phyloP scores from a whole-genome alignment of 1,140 invertebrate genomes.

The Heliconius hermathena region DNA sequence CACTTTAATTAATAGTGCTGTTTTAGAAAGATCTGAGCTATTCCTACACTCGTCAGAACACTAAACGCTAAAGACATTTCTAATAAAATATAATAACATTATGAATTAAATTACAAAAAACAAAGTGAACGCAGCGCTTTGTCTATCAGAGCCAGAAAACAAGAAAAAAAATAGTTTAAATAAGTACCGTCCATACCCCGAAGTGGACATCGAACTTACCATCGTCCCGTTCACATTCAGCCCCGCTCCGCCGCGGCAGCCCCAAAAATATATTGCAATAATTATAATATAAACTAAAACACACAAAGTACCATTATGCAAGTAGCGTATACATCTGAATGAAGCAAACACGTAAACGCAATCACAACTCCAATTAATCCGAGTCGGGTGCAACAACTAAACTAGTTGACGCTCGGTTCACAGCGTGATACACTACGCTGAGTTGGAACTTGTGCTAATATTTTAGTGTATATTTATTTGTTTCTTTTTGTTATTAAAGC shows the following conservation, averaged over 20 bases:
- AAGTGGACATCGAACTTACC: neutral
- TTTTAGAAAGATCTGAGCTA: too few species aligned
- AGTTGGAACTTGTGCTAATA: neutral
- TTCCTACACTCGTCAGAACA: too few species aligned
- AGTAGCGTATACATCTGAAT: conserved; percentile 21
- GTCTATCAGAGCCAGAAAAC: too few species aligned
- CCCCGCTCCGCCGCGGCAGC: too few species aligned
- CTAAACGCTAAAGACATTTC: too few species aligned
- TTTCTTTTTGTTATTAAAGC: too few species aligned
- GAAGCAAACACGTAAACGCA: conserved; percentile 40
- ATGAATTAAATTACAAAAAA: too few species aligned
- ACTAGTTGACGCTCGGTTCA: conserved; percentile 41
- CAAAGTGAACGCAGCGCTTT: too few species aligned
- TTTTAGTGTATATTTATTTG: neutral
- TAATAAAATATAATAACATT: too few species aligned
- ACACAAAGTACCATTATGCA: conserved; percentile 13
- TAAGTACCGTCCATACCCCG: neutral
- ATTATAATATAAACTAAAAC: neutral
- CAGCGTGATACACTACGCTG: neutral
- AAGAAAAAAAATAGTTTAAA: too few species aligned
- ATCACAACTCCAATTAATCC: conserved; percentile 50
- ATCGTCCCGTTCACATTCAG: neutral
- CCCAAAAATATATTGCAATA: neutral
- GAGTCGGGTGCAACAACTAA: conserved; percentile 41
- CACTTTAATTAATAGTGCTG: too few species aligned